A percentile compares a stretch with the other conserved stretches of the same genome.
phyloP scores from a whole-genome alignment of 2,113 vertebrate genomes.

The Macrotus californicus region DNA sequence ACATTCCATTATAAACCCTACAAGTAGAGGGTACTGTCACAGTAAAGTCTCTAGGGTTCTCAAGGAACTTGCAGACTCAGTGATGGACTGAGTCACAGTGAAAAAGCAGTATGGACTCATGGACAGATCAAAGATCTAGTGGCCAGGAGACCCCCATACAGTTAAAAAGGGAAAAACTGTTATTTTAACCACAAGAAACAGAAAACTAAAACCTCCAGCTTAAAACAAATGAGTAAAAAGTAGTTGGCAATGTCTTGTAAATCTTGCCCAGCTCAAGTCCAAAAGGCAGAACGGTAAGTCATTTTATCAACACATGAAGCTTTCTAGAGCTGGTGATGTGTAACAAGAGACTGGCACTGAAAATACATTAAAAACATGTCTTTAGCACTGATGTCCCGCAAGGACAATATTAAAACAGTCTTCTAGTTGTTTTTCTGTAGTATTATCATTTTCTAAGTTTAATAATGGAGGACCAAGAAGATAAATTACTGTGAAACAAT shows the following conservation, averaged over 20 bases:
- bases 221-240: background rate
- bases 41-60: background rate
- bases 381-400: background rate
- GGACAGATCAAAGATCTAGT: background rate
- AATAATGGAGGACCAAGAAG: slow-evolving; percentile 12
- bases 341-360: background rate
- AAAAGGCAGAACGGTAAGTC: background rate
- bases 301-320: slow-evolving; percentile 1
- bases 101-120: background rate
- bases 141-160: background rate
- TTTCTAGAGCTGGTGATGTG: background rate
- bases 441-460: background rate
- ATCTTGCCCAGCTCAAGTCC: background rate
- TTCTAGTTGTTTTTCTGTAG: background rate
- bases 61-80: background rate
- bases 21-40: background rate
- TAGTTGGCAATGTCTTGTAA: background rate
- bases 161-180: background rate
- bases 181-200: slow-evolving; percentile 1
- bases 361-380: slow-evolving; percentile 4
- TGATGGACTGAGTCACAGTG: background rate
- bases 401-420: background rate
- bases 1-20: background rate
- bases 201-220: slow-evolving; percentile 3
- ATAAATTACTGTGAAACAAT: background rate